Percentiles rank a stretch among this genome's conserved stretches.
Conservation (phyloP, 2,888 invertebrate genomes). For the Drosophila niveifrons region DNA sequence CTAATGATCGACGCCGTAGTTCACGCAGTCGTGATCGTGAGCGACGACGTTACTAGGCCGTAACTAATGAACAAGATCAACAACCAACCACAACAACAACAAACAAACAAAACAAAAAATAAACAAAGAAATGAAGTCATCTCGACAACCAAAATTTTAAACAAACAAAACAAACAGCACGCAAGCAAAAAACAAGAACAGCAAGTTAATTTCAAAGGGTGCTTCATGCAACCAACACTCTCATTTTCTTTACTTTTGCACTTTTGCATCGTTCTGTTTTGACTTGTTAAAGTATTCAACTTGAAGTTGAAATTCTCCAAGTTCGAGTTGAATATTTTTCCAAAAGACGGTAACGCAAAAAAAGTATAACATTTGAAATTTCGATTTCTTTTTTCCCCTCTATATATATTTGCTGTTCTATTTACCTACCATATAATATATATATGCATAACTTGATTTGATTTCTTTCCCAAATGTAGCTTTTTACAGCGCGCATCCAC, state of each 20-base stretch:
- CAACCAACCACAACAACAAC: slow-evolving; percentile 22
- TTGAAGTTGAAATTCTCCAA: slow-evolving; percentile 52
- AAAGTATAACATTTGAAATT: slow-evolving; percentile 53
- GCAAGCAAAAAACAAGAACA: slow-evolving; percentile 13
- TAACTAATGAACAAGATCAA: slow-evolving; percentile 36
- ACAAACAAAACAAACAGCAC: slow-evolving; percentile 36
- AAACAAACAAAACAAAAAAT: slow-evolving; percentile 58
- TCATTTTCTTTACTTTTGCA: slow-evolving; percentile 23
- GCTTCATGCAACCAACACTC: slow-evolving; percentile 20
- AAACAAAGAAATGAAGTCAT: slow-evolving; percentile 57
- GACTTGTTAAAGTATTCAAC: slow-evolving; percentile 61
- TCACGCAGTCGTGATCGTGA: slow-evolving; percentile 84
- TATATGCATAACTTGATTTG: slow-evolving; percentile 76
- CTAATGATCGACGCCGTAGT: slow-evolving; percentile 77
- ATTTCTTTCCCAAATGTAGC: slow-evolving; percentile 81
- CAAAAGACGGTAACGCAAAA: slow-evolving; percentile 30
- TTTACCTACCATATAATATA: slow-evolving; percentile 52
- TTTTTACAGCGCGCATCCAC: slow-evolving; percentile 69
- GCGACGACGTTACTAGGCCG: slow-evolving; percentile 83
- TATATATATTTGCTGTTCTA: slow-evolving; percentile 63
- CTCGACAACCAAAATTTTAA: slow-evolving; percentile 49
- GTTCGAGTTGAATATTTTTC: slow-evolving; percentile 69
- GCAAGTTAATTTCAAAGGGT: slow-evolving; percentile 40
- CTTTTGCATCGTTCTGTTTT: slow-evolving; percentile 23
- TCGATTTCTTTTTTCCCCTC: slow-evolving; percentile 36